phyloP scores from a whole-genome alignment of 1,140 invertebrate genomes.

The Eumaeus atala region DNA sequence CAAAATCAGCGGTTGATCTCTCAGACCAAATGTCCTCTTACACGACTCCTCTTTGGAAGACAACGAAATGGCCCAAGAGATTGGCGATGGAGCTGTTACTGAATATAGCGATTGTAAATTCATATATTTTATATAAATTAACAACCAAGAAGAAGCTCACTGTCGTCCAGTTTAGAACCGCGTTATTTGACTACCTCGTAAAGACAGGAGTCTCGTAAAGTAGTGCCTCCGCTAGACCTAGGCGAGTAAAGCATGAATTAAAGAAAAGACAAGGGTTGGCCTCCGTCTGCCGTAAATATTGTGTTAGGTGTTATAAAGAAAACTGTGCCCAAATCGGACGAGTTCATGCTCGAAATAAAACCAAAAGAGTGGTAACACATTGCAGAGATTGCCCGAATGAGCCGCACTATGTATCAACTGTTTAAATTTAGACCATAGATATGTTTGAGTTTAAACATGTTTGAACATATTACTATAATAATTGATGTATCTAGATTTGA shows the following conservation, averaged over 20 bases:
- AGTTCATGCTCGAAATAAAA: conserved; percentile 11
- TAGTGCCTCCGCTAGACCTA: conserved; percentile 12
- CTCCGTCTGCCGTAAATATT: conserved; percentile 16
- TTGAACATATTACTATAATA: conserved; percentile 1
- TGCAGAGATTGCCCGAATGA: conserved; percentile 15
- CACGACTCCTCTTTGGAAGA: conserved; percentile 22
- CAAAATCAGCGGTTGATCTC: conserved; percentile 21
- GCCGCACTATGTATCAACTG: conserved; percentile 15
- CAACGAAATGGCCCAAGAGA: conserved; percentile 19
- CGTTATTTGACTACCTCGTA: conserved; percentile 14
- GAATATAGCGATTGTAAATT: conserved; percentile 19
- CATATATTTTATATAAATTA: conserved; percentile 14
- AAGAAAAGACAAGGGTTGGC: conserved; percentile 17
- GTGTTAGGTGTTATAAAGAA: conserved; percentile 20
- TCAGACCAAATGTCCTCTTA: conserved; percentile 22
- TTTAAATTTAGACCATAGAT: conserved; percentile 18
- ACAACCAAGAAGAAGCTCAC: conserved; percentile 15
- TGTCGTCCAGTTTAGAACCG: conserved; percentile 15
- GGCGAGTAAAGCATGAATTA: conserved; percentile 17
- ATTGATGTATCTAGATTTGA: conserved; percentile 18
- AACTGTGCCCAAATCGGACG: conserved; percentile 8
- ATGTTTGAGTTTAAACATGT: conserved; percentile 17
- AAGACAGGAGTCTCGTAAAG: conserved; percentile 10
- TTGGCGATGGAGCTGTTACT: conserved; percentile 17
- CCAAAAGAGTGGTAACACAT: conserved; percentile 16